These are phyloP conservation scores for Andinoacara biseriatus DNA, from an alignment of 2,113 vertebrate genomes.

Conservation along the genomic window DNA sequence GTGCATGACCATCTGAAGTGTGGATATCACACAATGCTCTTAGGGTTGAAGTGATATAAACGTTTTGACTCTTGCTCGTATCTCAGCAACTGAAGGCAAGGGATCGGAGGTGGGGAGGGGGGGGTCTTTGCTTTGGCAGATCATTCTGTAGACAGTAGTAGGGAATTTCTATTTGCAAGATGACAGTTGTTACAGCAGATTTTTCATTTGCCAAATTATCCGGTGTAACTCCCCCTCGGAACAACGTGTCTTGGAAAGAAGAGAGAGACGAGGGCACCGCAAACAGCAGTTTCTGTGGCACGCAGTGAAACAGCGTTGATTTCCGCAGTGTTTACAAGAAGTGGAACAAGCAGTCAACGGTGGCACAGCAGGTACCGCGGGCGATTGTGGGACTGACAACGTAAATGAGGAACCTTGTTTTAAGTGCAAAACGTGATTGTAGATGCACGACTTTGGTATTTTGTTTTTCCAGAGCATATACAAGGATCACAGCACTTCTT, in stretches of 20 bases:
- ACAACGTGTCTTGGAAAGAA: not conserved
- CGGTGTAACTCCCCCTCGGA: constrained; percentile 32
- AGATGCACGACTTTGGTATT: not conserved
- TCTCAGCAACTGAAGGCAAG: not conserved
- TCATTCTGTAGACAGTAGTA: not conserved
- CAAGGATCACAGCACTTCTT: not conserved
- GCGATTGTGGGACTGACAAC: not conserved
- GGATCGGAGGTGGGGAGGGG: not conserved
- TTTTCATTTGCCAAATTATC: constrained; percentile 13
- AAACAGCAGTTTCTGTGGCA: not conserved
- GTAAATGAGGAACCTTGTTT: not conserved
- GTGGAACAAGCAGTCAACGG: constrained; percentile 6
- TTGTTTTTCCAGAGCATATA: not conserved
- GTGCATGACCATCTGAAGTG: not conserved
- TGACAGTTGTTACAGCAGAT: not conserved
- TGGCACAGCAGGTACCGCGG: constrained; percentile 12
- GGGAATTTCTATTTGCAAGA: constrained; percentile 4
- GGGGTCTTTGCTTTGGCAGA: constrained; percentile 7
- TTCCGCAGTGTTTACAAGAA: constrained; percentile 12
- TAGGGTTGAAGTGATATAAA: not conserved
- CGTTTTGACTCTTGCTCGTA: not conserved
- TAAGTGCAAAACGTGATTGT: not conserved
- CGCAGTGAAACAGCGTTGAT: constrained; percentile 21
- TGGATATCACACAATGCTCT: not conserved
- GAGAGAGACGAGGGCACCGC: not conserved